Conservation (phyloP, 2,113 vertebrate species). For the Talpa occidentalis region DNA sequence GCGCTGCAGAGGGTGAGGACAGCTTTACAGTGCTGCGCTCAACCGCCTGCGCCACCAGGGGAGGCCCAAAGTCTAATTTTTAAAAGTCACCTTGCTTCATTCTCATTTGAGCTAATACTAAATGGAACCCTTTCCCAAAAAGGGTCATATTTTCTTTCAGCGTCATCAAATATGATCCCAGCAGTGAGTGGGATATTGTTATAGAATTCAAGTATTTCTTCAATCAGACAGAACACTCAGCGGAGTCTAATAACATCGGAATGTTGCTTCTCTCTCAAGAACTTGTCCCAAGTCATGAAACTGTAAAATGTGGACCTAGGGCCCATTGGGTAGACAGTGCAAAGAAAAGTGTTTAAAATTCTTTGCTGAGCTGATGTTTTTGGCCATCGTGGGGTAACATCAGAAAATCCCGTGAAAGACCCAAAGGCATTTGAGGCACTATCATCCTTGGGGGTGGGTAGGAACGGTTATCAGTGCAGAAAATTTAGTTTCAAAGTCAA, state of each 20-base stretch:
- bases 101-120: background rate
- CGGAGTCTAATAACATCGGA: background rate
- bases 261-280: background rate
- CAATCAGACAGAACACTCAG: too few species aligned
- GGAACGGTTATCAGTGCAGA: background rate
- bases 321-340: background rate
- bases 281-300: background rate
- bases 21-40: too few species aligned
- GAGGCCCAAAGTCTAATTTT: background rate
- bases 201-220: background rate
- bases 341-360: slow-evolving; percentile 1
- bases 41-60: too few species aligned
- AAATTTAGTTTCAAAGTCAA: background rate
- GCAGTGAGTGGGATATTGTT: background rate
- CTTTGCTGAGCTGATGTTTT: background rate
- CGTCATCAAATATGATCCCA: background rate
- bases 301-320: background rate
- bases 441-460: background rate
- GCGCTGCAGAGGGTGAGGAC: too few species aligned
- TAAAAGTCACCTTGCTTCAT: background rate
- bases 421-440: background rate
- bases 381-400: background rate
- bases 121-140: background rate
- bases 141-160: background rate
- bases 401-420: background rate